Base-by-base conservation (phyloP, 2,797 vertebrate species). In the Bothrops alternatus region DNA sequence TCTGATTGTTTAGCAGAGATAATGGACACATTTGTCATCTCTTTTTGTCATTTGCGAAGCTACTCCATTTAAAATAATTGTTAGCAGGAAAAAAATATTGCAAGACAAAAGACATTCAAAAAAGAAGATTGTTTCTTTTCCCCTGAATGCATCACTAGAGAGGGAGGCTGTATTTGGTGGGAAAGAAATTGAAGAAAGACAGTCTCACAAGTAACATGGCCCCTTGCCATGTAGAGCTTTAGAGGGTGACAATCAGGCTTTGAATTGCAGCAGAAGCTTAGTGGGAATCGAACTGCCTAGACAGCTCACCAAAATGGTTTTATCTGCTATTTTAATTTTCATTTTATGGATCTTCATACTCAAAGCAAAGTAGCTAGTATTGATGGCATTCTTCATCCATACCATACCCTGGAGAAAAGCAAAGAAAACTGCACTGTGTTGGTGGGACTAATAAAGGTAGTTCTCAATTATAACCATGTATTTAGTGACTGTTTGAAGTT, bases 361-460 rank as follows among this genome's bases (percentile, higher is more conserved):
- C 90, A 90, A 92, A 92, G 50, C 82, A 90, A 69, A 93, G 28
- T 2, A 92, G 93, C 50, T 94, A 88, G 96, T 93, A 93, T 90
- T 87, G 58, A 90, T 93, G 89, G 37, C 96, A 95, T 96, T 96
- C 95, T 93, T 85, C 92, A 28, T 25, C 94, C 88, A 90, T 93
- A 26, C 91, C 88, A 11, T 50, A 87, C 42, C 37, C 65, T 95
- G 58, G 88, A 92, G 93, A 95, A 96, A 95, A 96, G 93, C 88
- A 95, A 96, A 94, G 96, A 95, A 78, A 37, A 92, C 94, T 85
- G 87, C 92, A 94, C 69, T 58, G 53, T 16, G 28, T 73, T 28
- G 26, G 32, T 53, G 65, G 56, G 94, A 94, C 95, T 95, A 95
- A 93, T 87, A 2, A 57, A 63, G 93, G 73, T 69, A 69, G n/a